These are phyloP conservation scores for Amaurobius ferox DNA, from an alignment of 2,888 invertebrate genomes.

Conservation along the genomic window DNA sequence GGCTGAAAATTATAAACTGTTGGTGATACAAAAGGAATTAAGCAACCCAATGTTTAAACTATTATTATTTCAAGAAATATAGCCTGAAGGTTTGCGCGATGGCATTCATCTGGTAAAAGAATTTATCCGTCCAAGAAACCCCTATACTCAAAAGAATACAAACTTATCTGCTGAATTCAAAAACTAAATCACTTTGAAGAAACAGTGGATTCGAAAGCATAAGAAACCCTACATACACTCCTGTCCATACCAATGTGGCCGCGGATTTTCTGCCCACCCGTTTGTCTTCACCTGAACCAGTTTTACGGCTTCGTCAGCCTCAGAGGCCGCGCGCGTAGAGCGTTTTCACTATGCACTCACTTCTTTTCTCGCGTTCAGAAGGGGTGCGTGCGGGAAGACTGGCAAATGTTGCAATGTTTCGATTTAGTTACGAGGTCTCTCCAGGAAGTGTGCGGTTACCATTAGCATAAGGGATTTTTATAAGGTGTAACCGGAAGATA, in stretches of 20 bases:
- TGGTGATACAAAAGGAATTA: too few relatives aligned
- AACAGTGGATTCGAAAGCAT: background rate
- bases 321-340: background rate
- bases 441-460: background rate
- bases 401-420: background rate
- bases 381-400: conserved; percentile 1
- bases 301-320: conserved; percentile 1
- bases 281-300: conserved; percentile 6
- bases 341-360: background rate
- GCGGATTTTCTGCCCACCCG: background rate
- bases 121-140: too few relatives aligned
- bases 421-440: background rate
- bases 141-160: background rate
- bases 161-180: background rate
- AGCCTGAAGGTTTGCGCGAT: too few relatives aligned
- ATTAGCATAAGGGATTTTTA: background rate
- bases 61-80: too few relatives aligned
- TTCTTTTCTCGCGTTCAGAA: background rate
- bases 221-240: background rate
- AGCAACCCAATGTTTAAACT: too few relatives aligned
- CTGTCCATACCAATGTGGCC: background rate
- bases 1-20: too few relatives aligned
- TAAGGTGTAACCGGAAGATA: background rate
- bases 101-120: too few relatives aligned
- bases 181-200: background rate